These are phyloP conservation scores for Clepsis dumicolana DNA, from an alignment of 2,888 invertebrate genomes.

Conservation along the genomic window DNA sequence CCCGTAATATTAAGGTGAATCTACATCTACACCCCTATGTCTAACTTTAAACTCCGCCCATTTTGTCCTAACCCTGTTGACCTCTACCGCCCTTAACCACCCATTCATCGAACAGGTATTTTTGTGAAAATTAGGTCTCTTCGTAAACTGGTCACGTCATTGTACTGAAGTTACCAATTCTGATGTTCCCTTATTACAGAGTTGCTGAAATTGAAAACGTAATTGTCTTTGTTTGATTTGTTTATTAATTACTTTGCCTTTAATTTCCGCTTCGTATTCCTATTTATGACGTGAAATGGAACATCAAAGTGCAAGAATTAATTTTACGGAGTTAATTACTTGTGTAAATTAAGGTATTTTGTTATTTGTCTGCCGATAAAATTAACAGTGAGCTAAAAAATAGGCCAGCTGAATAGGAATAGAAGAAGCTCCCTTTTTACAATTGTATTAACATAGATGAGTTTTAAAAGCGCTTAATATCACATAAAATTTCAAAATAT, in stretches of 20 bases:
- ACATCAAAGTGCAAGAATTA: constrained; percentile 35
- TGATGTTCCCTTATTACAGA: constrained; percentile 14
- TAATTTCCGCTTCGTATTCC: constrained; percentile 29
- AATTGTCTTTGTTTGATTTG: constrained; percentile 43
- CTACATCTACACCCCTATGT: constrained; percentile 6
- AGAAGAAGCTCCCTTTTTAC: not conserved
- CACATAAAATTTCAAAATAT: no score
- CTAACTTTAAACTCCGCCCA: constrained; percentile 10
- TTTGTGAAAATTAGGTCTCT: not conserved
- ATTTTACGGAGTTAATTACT: constrained; percentile 20
- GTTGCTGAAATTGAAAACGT: constrained; percentile 30
- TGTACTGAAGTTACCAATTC: constrained; percentile 27
- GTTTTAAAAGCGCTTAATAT: no score
- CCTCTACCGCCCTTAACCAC: not conserved
- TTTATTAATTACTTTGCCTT: constrained; percentile 42
- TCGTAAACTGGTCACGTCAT: constrained; percentile 6
- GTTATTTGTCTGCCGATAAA: constrained; percentile 4
- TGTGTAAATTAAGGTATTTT: constrained; percentile 10
- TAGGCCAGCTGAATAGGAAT: not conserved
- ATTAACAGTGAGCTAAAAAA: not conserved
- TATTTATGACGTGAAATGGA: constrained; percentile 32
- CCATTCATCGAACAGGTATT: not conserved
- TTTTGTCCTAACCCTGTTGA: constrained; percentile 16
- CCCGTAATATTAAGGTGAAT: not conserved
- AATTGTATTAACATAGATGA: not conserved